phyloP scores from a whole-genome alignment of 2,888 invertebrate species.

The Melanchra persicariae region DNA sequence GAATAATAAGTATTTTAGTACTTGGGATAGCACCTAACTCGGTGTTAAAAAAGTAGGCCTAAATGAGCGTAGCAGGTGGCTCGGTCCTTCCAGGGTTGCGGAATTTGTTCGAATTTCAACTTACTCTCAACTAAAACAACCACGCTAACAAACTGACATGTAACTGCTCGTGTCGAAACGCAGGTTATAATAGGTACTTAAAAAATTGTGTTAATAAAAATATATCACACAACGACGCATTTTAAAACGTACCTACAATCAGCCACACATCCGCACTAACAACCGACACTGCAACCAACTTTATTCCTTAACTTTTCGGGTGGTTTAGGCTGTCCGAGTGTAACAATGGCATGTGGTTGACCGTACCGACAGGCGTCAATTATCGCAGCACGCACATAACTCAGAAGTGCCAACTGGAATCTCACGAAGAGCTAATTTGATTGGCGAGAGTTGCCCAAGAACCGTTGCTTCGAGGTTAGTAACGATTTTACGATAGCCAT shows the following conservation, averaged over 20 bases:
- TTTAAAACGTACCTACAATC: slow-evolving; percentile 51
- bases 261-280: neutral
- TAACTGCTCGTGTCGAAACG: too few species aligned
- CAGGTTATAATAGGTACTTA: too few species aligned
- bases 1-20: too few species aligned
- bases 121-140: too few species aligned
- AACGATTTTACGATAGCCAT: slow-evolving; percentile 20
- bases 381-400: slow-evolving; percentile 76
- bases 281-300: neutral
- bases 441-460: slow-evolving; percentile 80
- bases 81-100: too few species aligned
- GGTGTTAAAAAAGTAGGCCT: too few species aligned
- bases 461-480: slow-evolving; percentile 70
- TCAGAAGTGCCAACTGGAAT: slow-evolving; percentile 79
- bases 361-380: slow-evolving; percentile 72
- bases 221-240: slow-evolving; percentile 49
- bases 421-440: slow-evolving; percentile 86
- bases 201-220: slow-evolving; percentile 34
- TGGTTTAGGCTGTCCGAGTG: neutral
- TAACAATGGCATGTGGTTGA: slow-evolving; percentile 15
- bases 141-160: too few species aligned
- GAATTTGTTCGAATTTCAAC: too few species aligned
- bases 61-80: too few species aligned
- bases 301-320: too few species aligned
- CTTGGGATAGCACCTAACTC: too few species aligned